Evolutionary conservation across 2,888 invertebrate species (phyloP).

Genomic region (Eupithecia vulgata): DNA sequence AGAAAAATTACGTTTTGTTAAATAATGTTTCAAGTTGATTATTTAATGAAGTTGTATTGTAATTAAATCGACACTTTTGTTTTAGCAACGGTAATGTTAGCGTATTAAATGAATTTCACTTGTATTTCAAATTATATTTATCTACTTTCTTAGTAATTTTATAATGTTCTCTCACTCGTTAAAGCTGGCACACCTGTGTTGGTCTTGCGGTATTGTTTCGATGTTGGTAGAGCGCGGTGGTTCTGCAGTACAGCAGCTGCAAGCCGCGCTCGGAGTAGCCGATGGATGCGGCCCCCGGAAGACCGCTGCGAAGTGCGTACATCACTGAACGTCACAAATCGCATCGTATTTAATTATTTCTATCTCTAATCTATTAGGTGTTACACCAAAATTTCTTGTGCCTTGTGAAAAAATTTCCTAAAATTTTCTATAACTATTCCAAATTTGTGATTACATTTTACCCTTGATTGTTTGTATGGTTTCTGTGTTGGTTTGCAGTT

Average conservation of each 20-base stretch:
- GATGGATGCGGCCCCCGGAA: conserved; percentile 21
- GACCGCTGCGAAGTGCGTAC: conserved; percentile 37
- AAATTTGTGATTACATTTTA: conserved; percentile 53
- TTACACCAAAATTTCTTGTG: conserved; percentile 76
- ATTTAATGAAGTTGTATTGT: conserved; percentile 81
- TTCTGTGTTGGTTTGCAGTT: conserved; percentile 43
- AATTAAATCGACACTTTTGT: conserved; percentile 80
- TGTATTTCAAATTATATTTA: conserved; percentile 84
- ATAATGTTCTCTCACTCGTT: conserved; percentile 82
- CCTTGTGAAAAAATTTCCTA: conserved; percentile 68
- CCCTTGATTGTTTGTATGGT: conserved; percentile 46
- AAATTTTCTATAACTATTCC: conserved; percentile 57
- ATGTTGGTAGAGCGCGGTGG: conserved; percentile 54
- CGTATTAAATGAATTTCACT: conserved; percentile 79
- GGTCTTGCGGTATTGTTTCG: conserved; percentile 75
- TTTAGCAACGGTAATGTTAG: conserved; percentile 81
- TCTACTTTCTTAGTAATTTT: conserved; percentile 82
- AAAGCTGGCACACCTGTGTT: conserved; percentile 83
- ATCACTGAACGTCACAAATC: conserved; percentile 60
- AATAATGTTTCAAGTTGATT: conserved; percentile 83
- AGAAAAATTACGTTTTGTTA: conserved; percentile 84
- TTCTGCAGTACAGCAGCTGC: not conserved
- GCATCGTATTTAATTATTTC: conserved; percentile 48
- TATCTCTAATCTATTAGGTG: conserved; percentile 55
- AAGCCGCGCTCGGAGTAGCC: conserved; percentile 29